Evolutionary conservation across 2,797 vertebrate species (phyloP).

Genomic region (Malacoctenus gilli): DNA sequence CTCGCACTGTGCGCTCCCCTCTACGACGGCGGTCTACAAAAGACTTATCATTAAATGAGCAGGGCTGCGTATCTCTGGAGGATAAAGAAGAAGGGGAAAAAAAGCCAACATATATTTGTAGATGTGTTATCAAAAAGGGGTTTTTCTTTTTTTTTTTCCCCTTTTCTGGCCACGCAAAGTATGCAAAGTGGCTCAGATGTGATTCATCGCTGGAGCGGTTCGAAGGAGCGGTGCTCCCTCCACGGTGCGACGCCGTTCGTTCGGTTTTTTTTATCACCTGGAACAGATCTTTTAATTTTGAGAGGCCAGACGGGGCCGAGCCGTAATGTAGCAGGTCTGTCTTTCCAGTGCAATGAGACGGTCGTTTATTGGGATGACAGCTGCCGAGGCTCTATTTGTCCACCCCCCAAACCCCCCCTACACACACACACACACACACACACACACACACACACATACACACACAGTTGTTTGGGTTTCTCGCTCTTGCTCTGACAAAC

Average conservation of each 20-base stretch:
- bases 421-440: no score
- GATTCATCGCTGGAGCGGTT: constrained; percentile 19
- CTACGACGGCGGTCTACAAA: constrained; percentile 13
- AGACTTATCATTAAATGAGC: constrained; percentile 46
- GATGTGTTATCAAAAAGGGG: constrained; percentile 26
- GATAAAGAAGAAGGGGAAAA: constrained; percentile 2
- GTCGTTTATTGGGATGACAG: constrained; percentile 66
- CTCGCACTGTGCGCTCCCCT: not conserved
- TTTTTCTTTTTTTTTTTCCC: constrained; percentile 11
- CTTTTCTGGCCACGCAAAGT: no score
- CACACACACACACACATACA: no score
- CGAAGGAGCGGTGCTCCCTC: constrained; percentile 25
- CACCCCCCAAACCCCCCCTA: no score
- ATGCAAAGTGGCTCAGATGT: constrained; percentile 45
- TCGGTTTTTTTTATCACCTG: constrained; percentile 74
- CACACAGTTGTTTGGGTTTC: constrained; percentile 40
- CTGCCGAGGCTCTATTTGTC: constrained; percentile 62
- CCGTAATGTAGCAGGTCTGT: constrained; percentile 67
- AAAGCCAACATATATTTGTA: constrained; percentile 4
- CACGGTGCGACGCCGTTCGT: constrained; percentile 36
- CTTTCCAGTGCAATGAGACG: constrained; percentile 59
- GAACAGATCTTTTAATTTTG: constrained; percentile 76
- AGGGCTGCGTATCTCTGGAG: constrained; percentile 16
- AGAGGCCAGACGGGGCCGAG: constrained; percentile 70
- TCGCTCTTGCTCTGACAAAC: constrained; percentile 56